Conservation (phyloP, 2,888 invertebrate genomes). For the Tetragonula carbonaria region DNA sequence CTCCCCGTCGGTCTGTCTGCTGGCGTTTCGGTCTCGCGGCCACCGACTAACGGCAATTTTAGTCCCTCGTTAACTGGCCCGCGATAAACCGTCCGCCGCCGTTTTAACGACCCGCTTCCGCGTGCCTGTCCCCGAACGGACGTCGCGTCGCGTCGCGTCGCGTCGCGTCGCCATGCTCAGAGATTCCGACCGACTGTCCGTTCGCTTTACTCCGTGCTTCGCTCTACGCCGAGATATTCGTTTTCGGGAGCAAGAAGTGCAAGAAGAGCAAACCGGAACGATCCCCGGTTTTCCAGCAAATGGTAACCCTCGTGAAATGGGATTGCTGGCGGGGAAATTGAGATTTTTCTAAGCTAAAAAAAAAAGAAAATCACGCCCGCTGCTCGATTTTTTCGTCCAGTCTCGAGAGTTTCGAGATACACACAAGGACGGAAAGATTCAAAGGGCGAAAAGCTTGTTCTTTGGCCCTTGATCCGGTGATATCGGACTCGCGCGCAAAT, state of each 20-base stretch:
- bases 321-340: too few species aligned
- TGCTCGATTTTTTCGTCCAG: too few species aligned
- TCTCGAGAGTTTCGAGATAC: too few species aligned
- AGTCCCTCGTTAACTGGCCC: slow-evolving; percentile 49
- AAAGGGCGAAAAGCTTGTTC: too few species aligned
- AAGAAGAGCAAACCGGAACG: neutral
- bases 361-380: too few species aligned
- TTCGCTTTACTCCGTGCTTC: neutral
- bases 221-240: neutral
- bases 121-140: neutral
- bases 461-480: too few species aligned
- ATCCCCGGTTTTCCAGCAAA: too few species aligned
- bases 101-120: slow-evolving; percentile 55
- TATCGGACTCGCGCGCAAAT: too few species aligned
- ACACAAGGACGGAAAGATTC: too few species aligned
- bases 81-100: slow-evolving; percentile 48
- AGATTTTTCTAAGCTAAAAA: too few species aligned
- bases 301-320: too few species aligned
- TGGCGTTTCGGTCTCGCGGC: slow-evolving; percentile 37
- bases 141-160: slow-evolving; percentile 29
- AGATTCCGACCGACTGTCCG: neutral
- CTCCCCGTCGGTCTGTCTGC: slow-evolving; percentile 11
- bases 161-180: slow-evolving; percentile 23
- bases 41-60: slow-evolving; percentile 55
- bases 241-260: neutral